Conservation (phyloP, 1,140 invertebrate species). For the Cylas formicarius region DNA sequence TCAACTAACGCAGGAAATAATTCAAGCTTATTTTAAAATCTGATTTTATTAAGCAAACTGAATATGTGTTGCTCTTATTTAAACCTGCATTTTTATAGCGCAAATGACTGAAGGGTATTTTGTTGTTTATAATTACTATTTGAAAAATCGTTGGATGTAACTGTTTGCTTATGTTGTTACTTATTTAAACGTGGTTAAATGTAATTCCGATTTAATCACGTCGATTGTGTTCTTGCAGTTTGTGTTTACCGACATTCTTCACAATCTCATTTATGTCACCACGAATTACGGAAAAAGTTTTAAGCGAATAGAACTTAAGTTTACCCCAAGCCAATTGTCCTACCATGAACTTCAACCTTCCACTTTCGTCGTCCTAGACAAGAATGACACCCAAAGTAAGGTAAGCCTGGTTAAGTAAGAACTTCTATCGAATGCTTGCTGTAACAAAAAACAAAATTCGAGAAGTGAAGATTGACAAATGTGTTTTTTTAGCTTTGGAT, state of each 20-base stretch:
- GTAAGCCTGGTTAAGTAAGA: no score
- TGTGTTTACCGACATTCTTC: slow-evolving; percentile 72
- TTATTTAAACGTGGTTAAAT: neutral
- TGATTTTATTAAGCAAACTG: no score
- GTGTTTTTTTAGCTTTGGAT: slow-evolving; percentile 59
- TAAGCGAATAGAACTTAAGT: slow-evolving; percentile 51
- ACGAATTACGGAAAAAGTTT: slow-evolving; percentile 64
- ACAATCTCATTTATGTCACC: slow-evolving; percentile 73
- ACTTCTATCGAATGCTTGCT: neutral
- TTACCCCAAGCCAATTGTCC: slow-evolving; percentile 67
- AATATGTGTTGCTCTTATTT: no score
- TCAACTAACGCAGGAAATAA: no score
- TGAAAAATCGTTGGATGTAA: slow-evolving; percentile 22
- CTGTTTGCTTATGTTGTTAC: neutral
- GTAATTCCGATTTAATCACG: neutral
- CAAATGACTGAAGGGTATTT: no score
- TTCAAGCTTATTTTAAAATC: no score
- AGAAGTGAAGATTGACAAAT: slow-evolving; percentile 3
- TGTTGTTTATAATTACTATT: no score
- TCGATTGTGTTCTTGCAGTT: slow-evolving; percentile 55
- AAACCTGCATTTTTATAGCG: no score
- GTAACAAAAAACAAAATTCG: neutral
- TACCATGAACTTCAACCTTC: slow-evolving; percentile 62
- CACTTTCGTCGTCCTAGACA: slow-evolving; percentile 62
- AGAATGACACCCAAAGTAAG: slow-evolving; percentile 56